These are phyloP conservation scores for Idaea aversata DNA, from an alignment of 2,888 invertebrate species.

Conservation along the genomic window DNA sequence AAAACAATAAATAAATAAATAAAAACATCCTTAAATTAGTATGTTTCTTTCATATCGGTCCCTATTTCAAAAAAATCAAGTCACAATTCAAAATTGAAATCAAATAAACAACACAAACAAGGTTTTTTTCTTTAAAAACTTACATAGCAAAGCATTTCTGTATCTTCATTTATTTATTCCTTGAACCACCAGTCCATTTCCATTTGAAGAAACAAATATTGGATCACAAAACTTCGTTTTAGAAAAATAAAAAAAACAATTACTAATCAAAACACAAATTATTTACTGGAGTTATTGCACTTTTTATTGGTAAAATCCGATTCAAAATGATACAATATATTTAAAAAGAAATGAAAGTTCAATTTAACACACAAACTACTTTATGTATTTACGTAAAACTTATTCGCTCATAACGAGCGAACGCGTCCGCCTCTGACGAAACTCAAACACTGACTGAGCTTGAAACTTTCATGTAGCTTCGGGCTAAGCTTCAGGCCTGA, in stretches of 20 bases:
- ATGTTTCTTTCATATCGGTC: neutral
- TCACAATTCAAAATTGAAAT: neutral
- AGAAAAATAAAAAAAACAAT: no score
- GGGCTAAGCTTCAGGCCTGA: neutral
- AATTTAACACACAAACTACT: neutral
- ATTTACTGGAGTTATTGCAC: no score
- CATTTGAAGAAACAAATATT: neutral
- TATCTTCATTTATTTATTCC: slow-evolving; percentile 41
- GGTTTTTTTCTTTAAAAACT: slow-evolving; percentile 34
- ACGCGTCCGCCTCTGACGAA: neutral
- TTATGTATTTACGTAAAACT: neutral
- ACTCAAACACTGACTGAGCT: neutral
- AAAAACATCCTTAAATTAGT: no score
- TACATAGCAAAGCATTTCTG: slow-evolving; percentile 73
- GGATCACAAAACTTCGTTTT: neutral
- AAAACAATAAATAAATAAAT: no score
- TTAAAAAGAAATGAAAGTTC: neutral
- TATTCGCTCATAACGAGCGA: neutral
- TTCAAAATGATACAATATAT: no score
- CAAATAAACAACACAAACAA: neutral
- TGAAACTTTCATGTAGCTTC: neutral
- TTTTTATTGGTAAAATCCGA: no score
- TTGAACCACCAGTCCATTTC: neutral
- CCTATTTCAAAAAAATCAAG: neutral
- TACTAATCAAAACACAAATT: no score